Evolutionary conservation across 2,888 invertebrate species (phyloP), one percentile per base, ranked within the genome.

Genomic region (Beris morrisii): DNA sequence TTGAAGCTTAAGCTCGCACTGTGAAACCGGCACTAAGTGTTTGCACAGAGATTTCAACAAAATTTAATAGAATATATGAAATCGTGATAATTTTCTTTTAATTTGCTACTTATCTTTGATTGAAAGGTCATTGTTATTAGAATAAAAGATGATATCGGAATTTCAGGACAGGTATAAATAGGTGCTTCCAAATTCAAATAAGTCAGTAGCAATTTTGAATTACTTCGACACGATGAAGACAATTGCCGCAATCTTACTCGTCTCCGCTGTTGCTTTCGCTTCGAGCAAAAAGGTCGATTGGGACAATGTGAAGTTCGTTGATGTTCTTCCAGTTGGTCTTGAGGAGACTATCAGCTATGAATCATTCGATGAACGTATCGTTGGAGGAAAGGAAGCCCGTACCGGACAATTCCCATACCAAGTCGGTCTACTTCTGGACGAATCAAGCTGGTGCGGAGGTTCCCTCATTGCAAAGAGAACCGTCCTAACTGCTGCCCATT

Each of bases 401-500:
- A 54, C 31, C 5, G 67, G 63, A 46, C 75, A 75, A 72, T 77
- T 78, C 66, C 77, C 80, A 1, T 77, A 76, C 61, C 74, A 77
- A 63, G 78, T 73, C 28, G 79, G 75, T 5, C 56, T 79, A 57
- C 30, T 78, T 59, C 57, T 78, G 64, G 67, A 11, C 69, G 74
- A 9, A 72, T 73, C 46, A 2, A 53, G 32, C 28, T 70, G 69
- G 68, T 79, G 79, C 64, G 79, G 79, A 5, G 79, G 79, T 28
- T 73, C 76, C 0, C 66, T 79, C 13, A 75, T 79, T 64, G 70
- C 74, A 2, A 69, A 66, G 5, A 67, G 70, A 13, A 73, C 69
- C 63, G 73, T 79, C 53, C 56, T 79, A 1, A 79, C 79, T 2
- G 79, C 79, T 0, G 79, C 77, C 0, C 79, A 79, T 67, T 79